Percentiles rank a stretch among this genome's conserved stretches.
Conservation (phyloP, 2,113 vertebrate species). For the Taurulus bubalis region DNA sequence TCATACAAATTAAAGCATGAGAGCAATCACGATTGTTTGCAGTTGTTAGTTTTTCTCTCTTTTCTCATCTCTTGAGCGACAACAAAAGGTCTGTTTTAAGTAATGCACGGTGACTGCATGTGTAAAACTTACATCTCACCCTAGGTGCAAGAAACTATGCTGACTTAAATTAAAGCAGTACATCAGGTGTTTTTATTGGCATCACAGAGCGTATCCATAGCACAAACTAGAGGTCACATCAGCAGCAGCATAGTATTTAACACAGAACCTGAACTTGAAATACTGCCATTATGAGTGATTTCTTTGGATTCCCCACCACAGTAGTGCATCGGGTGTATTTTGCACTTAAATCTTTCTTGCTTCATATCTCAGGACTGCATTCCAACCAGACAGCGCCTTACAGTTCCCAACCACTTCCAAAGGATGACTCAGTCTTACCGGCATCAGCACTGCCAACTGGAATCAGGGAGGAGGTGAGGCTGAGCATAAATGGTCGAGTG, state of each 20-base stretch:
- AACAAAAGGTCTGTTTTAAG: background rate
- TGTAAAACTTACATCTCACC: background rate
- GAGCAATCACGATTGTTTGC: background rate
- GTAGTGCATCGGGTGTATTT: background rate
- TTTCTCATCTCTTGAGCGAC: background rate
- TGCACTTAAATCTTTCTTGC: background rate
- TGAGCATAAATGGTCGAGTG: background rate
- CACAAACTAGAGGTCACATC: background rate
- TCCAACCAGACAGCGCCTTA: conserved; percentile 19
- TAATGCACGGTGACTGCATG: background rate
- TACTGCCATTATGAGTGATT: background rate
- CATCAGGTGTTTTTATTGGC: background rate
- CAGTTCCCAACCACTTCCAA: conserved; percentile 4
- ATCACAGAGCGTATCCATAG: background rate
- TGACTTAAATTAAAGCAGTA: background rate
- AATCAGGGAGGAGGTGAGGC: conserved; percentile 5
- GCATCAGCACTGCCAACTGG: conserved; percentile 4
- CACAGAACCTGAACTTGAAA: background rate
- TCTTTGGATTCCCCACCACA: background rate
- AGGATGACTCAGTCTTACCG: conserved; percentile 36
- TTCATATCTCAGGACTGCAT: conserved; percentile 25
- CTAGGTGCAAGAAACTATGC: background rate
- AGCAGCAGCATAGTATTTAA: background rate
- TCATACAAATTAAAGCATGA: background rate
- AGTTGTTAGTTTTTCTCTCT: background rate